Evolutionary conservation across 2,797 vertebrate species (phyloP), one percentile per base, ranked within the genome.

Genomic region (Meriones psammophilus): DNA sequence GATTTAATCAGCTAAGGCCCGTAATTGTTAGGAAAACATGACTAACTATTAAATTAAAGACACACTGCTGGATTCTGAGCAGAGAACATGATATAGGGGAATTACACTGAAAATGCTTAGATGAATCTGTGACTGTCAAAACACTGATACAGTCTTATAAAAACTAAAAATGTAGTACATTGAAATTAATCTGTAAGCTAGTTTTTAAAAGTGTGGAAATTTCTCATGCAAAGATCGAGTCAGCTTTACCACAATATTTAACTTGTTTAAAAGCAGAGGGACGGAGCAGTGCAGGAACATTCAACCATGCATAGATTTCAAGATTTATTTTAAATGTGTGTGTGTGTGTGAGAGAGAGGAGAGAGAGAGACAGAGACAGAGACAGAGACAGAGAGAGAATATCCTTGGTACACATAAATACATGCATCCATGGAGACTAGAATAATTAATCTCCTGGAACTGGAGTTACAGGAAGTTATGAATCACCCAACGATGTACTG

Each of bases 41-140:
- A 88, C 28, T 91, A 91, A 79, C 13, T 71, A 50, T 26, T 89
- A 54, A 92, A 64, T 88, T 80, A 39, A 95, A 97, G 86, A 50
- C 39, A 92, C 5, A 68, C 24, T 79, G 88, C 77, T 85, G 12
- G 77, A 42, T 83, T 69, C 71, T 90, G 17, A 92, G 10, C n/a
- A 36, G 18, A 93, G 81, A 92, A 9, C 42, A 15, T 46, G 80
- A 89, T 79, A 87, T 62, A 58, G 1, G 0, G 54, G 36, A 92
- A 92, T 92, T 76, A 94, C 12, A 30, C 28, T 89, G 22, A 74
- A 24, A 39, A 3, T 46, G 58, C 94, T 94, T 86, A 58, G 18
- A 46, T 89, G 58, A 84, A 64, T n/a, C 12, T 71, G 30, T 69
- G 13, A 74, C 1, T 93, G 15, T 22, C 39, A 77, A 92, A 90